These are phyloP conservation scores for Clunio marinus DNA, from an alignment of 2,888 invertebrate species.

Conservation along the genomic window DNA sequence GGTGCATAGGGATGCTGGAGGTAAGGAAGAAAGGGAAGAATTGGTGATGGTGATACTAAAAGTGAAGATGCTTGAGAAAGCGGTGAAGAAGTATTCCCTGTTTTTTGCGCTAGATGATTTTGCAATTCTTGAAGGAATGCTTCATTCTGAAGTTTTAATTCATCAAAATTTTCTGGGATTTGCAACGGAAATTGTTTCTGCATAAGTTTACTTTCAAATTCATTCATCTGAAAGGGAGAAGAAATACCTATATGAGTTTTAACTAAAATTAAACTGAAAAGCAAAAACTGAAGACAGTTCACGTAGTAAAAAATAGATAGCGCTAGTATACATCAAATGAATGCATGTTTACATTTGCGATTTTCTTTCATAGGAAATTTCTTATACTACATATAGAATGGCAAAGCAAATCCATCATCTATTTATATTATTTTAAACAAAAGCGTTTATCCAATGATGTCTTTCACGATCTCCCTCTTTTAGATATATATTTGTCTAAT, in stretches of 20 bases:
- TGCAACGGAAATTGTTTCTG: not conserved
- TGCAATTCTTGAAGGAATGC: conserved; percentile 25
- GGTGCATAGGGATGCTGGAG: conserved; percentile 40
- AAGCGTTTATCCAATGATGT: too few relatives aligned
- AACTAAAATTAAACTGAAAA: too few relatives aligned
- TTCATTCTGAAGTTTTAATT: not conserved
- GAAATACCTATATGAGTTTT: not conserved
- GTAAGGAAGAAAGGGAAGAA: conserved; percentile 31
- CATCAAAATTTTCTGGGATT: conserved; percentile 1
- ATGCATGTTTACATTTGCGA: too few relatives aligned
- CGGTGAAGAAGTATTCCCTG: not conserved
- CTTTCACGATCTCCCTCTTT: too few relatives aligned
- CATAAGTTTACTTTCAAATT: not conserved
- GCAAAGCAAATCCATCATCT: too few relatives aligned
- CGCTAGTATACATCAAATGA: too few relatives aligned
- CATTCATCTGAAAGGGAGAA: not conserved
- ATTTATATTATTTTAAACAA: not conserved
- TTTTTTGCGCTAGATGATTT: conserved; percentile 9
- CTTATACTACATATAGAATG: too few relatives aligned
- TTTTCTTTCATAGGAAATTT: too few relatives aligned
- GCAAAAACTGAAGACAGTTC: too few relatives aligned
- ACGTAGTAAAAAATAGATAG: too few relatives aligned
- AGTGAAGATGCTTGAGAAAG: not conserved
- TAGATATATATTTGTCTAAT: not conserved
- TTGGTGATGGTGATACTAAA: not conserved